Percentiles rank a stretch among this genome's conserved stretches.
Conservation (phyloP, 2,888 invertebrate species). For the Drosophila pullipes region DNA sequence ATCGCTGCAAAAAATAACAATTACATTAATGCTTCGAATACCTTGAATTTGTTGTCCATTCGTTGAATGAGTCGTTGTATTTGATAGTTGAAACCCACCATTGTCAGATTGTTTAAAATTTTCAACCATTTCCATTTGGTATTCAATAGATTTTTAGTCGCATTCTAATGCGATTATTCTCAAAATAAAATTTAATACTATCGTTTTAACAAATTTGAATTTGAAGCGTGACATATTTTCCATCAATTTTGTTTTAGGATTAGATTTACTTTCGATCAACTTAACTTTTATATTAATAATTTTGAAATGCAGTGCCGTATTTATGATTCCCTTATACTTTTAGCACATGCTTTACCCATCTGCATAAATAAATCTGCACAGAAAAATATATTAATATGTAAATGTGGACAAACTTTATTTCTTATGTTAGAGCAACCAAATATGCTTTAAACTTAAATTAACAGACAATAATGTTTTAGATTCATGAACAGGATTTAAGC, state of each 20-base stretch:
- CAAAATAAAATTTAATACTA: not conserved
- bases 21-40: not conserved
- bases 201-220: not conserved
- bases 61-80: not conserved
- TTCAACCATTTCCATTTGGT: not conserved
- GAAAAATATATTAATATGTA: not conserved
- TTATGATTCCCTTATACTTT: not conserved
- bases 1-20: not conserved
- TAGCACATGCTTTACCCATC: not conserved
- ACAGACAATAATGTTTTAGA: not conserved
- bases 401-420: not conserved
- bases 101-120: not conserved
- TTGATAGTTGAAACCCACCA: too few relatives aligned
- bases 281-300: not conserved
- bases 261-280: not conserved
- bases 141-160: not conserved
- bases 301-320: not conserved
- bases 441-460: not conserved
- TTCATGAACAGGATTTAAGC: not conserved
- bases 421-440: not conserved
- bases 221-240: not conserved
- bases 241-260: not conserved
- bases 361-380: not conserved
- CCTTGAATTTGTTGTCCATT: not conserved
- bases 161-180: not conserved